Base-by-base conservation (phyloP, 64 coral and sea anemone genomes). In the Exaiptasia diaphana region DNA sequence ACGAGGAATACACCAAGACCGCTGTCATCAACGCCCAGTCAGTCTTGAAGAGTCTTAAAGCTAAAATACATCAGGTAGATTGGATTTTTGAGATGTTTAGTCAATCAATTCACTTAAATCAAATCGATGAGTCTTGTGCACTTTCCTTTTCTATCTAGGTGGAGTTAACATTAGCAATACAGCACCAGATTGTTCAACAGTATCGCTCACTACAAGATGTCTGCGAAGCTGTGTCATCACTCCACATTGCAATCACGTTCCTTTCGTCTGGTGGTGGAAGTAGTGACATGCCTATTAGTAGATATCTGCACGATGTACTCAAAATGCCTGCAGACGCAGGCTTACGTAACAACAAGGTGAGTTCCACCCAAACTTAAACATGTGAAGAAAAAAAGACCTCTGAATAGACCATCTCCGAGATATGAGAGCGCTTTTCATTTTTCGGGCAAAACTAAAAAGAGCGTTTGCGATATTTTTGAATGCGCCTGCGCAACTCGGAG, bases 41-140 rank as follows among this genome's bases (percentile, higher is more conserved):
- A 26, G 83, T 93, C 24, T 82, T 93, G 35, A 67, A 67, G 9
- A 57, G 77, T 7, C 67, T 93, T 23, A 87, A 87, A 61, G 7
- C 37, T 11, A 93, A 87, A 41, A 87, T 93, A 12, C 77, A 58
- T 46, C 90, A 93, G 79, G 90, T 93, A 87, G 42, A 21, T 38
- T 6, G 0, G 38, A 6, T 71, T 23, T 55, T 14, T 38, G 5
- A 11, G 23, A 26, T 65, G 3, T 64, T 37, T 65, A 3, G 25
- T 38, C 35, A 17, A 6, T 0, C 33, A 13, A 42, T 1, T 27
- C 10, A 9, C 25, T 39, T 42, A n/a, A 1, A 13, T 39, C 22
- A 65, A 65, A 38, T 36, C 38, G 32, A 2, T 65, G 9, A 20
- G 9, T 13, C 25, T 69, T n/a, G 26, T 69, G 18, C 5, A 28